Evolutionary conservation across 2,797 vertebrate genomes (phyloP).

Genomic region (Melanotaenia nigrans): DNA sequence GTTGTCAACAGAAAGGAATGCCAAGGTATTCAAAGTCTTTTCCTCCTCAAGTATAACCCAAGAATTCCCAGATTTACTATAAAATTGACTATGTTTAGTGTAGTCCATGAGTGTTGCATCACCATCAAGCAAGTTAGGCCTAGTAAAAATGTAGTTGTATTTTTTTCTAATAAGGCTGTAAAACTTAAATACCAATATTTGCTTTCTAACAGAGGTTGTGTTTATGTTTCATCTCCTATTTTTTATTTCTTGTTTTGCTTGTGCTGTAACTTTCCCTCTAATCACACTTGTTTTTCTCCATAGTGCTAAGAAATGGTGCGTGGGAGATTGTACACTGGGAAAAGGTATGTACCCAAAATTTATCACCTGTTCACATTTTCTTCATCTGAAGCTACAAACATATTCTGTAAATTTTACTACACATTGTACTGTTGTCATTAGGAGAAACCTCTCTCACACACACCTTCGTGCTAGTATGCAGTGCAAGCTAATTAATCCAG

Average conservation of each 20-base stretch:
- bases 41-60: neutral
- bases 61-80: neutral
- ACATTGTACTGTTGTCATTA: constrained; percentile 23
- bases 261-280: constrained; percentile 16
- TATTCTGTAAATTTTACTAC: neutral
- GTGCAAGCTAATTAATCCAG: constrained; percentile 62
- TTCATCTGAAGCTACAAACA: constrained; percentile 11
- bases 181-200: neutral
- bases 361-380: neutral
- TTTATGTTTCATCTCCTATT: neutral
- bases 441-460: constrained; percentile 18
- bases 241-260: constrained; percentile 13
- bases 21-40: constrained; percentile 87
- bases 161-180: neutral
- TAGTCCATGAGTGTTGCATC: neutral
- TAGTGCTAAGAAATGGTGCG: constrained; percentile 96
- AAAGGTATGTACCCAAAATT: constrained; percentile 88
- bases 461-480: constrained; percentile 26
- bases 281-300: constrained; percentile 48
- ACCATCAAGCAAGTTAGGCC: neutral
- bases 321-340: constrained; percentile 99
- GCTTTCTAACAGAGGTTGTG: neutral
- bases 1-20: constrained; percentile 98
- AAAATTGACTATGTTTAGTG: neutral
- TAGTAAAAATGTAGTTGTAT: neutral